Evolutionary conservation across 2,797 vertebrate genomes (phyloP).

Genomic region (Parauchenoglanis ngamensis): DNA sequence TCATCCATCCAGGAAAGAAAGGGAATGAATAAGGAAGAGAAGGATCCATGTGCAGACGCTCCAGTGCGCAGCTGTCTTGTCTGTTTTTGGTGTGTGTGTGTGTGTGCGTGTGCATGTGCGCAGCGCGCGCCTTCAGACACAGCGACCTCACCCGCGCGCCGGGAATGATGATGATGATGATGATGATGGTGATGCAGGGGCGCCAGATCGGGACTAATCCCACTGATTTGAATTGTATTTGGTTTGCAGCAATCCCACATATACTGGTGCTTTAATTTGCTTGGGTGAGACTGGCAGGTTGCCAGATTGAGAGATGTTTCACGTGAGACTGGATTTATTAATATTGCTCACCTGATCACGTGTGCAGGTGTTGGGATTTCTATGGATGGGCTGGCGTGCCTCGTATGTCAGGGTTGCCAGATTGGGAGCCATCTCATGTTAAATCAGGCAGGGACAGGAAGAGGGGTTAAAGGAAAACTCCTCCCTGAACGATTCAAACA

Average conservation of each 20-base stretch:
- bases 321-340: neutral
- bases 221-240: neutral
- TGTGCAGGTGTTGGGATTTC: neutral
- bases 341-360: neutral
- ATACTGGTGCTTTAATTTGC: no score
- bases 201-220: neutral
- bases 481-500: neutral
- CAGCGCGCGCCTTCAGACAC: constrained; percentile 33
- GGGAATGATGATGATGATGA: constrained; percentile 37
- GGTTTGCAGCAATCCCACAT: neutral
- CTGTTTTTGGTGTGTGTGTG: neutral
- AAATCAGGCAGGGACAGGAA: neutral
- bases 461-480: neutral
- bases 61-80: constrained; percentile 4
- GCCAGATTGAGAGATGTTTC: neutral
- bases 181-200: constrained; percentile 4
- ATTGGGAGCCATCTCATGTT: neutral
- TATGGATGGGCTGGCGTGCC: neutral
- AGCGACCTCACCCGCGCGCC: constrained; percentile 51
- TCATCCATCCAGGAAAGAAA: constrained; percentile 52
- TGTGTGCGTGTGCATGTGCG: neutral
- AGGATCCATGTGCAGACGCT: constrained; percentile 42
- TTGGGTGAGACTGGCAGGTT: neutral
- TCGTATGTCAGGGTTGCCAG: constrained; percentile 4
- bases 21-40: constrained; percentile 58